Evolutionary conservation across 1,140 invertebrate species (phyloP), one percentile per base, ranked within the genome.

Genomic region (Meteorus sp.): DNA sequence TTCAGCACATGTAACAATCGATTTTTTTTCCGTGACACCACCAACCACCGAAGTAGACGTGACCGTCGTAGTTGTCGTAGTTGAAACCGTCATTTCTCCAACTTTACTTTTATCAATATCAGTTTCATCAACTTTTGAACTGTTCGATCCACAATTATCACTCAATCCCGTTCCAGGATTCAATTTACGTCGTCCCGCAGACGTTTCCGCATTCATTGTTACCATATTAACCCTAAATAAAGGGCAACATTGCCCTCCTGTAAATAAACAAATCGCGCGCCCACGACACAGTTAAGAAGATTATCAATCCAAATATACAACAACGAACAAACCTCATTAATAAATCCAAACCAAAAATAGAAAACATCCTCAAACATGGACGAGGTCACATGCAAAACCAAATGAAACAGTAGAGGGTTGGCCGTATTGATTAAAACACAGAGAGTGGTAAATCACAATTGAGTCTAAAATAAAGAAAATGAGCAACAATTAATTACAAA

Each of bases 181-280:
- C 59, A 75, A 72, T 68, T 70, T 75, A 37, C 69, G 67, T 64
- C 76, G 72, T 63, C 68, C 75, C 65, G 70, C 73, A 70, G 73
- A 74, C 62, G 76, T 76, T 73, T 78, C 76, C 66, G 76, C 74
- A 69, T 74, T 78, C 76, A 78, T 78, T 65, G 76, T 77, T 74
- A 78, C 76, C 75, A 78, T 77, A 74, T 72, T 74, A 71, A 71
- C 66, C 45, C 69, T 71, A 72, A 57, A 60, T 29, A 54, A 69
- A 52, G 56, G 44, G 63, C 64, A 72, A 37, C 61, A 63, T 63
- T 56, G 57, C 61, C 61, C 58, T 59, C 54, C 61, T 63, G 48
- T 29, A 60, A 29, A 29, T 29, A 29, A 29, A 29, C 9, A 29
- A 29, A 5, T 4, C 27, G 27, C 43, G 17, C 2, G 3, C 7